phyloP scores from a whole-genome alignment of 2,888 invertebrate genomes.

The Nomada ferruginata region DNA sequence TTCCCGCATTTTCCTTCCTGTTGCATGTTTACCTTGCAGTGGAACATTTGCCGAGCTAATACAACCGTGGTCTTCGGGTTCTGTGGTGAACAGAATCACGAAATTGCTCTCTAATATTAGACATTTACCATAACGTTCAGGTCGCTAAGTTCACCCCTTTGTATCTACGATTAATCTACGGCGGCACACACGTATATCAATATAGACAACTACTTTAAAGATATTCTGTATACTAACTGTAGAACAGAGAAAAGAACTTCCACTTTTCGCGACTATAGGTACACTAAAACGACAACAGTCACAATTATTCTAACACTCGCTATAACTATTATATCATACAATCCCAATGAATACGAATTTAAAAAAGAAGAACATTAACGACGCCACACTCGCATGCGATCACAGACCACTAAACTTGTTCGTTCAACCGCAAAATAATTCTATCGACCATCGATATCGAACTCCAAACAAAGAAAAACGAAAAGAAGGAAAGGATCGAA shows the following conservation, averaged over 20 bases:
- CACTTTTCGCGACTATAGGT: neutral
- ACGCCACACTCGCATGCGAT: too few species aligned
- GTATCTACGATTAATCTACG: neutral
- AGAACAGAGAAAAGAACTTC: neutral
- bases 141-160: neutral
- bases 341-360: too few species aligned
- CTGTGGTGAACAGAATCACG: conserved; percentile 9
- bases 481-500: neutral
- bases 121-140: conserved; percentile 12
- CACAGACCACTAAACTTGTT: too few species aligned
- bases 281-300: too few species aligned
- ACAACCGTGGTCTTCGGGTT: conserved; percentile 19
- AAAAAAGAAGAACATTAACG: too few species aligned
- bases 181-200: neutral
- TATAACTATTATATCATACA: too few species aligned
- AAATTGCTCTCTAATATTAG: conserved; percentile 35
- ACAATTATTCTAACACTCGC: too few species aligned
- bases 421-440: too few species aligned
- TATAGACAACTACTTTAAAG: neutral
- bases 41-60: conserved; percentile 41
- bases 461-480: too few species aligned
- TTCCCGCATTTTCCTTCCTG: neutral
- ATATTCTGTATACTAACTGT: neutral
- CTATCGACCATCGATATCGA: too few species aligned
- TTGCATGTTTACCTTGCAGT: conserved; percentile 6